These are phyloP conservation scores for Endotricha flammealis DNA, from an alignment of 2,888 invertebrate species.

Conservation along the genomic window DNA sequence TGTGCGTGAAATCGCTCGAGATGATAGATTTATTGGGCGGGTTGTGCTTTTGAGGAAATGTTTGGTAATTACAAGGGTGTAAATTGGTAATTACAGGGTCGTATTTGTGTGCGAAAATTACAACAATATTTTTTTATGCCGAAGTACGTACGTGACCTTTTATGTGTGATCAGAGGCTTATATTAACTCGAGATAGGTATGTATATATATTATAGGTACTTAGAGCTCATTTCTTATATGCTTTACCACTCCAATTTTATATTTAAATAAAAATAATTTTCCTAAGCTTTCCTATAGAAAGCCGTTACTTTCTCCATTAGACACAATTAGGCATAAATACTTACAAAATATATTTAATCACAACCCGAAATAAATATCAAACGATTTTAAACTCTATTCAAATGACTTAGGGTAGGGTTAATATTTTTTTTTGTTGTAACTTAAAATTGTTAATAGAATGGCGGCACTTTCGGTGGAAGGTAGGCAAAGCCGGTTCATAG, in stretches of 20 bases:
- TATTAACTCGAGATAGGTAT: too few species aligned
- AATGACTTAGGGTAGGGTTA: slow-evolving; percentile 19
- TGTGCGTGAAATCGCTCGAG: slow-evolving; percentile 71
- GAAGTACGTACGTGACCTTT: too few species aligned
- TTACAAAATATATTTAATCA: background rate
- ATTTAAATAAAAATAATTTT: too few species aligned
- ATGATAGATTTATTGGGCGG: slow-evolving; percentile 54
- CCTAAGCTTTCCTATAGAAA: too few species aligned
- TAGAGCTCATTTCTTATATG: too few species aligned
- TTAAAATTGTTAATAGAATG: slow-evolving; percentile 19
- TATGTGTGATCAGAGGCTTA: too few species aligned
- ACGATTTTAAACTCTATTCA: slow-evolving; percentile 23
- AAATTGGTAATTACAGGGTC: too few species aligned
- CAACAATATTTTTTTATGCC: too few species aligned
- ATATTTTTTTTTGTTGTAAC: slow-evolving; percentile 8
- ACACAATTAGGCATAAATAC: slow-evolving; percentile 38
- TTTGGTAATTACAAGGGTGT: slow-evolving; percentile 56
- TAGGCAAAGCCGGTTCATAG: slow-evolving; percentile 56
- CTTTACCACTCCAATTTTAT: too few species aligned
- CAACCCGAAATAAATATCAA: slow-evolving; percentile 12
- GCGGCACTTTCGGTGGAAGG: slow-evolving; percentile 50
- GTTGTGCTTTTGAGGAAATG: slow-evolving; percentile 37
- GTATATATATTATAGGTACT: too few species aligned
- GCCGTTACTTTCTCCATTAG: slow-evolving; percentile 49
- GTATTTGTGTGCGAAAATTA: too few species aligned